These are phyloP conservation scores for Microcebus jonahi DNA, from an alignment of 2,113 vertebrate genomes.

Conservation along the genomic window DNA sequence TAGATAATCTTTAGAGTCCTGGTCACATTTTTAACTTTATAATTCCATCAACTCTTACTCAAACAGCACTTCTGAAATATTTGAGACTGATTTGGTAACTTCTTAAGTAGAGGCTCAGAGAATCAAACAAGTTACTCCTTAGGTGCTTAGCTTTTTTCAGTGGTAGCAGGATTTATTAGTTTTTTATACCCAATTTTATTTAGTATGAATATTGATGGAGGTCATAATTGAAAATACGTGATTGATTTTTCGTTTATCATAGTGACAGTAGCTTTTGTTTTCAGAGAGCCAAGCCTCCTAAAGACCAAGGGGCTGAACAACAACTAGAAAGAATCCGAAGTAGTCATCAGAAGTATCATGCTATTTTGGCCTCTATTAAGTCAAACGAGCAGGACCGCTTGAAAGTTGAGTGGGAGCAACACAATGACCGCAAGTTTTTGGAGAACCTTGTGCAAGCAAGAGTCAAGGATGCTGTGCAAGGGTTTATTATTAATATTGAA, in stretches of 20 bases:
- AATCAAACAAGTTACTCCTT: constrained; percentile 9
- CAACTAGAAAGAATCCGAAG: constrained; percentile 72
- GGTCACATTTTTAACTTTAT: constrained; percentile 1
- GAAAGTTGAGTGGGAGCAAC: constrained; percentile 81
- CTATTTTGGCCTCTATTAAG: constrained; percentile 77
- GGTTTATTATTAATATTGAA: constrained; percentile 80
- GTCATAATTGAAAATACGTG: constrained; percentile 24
- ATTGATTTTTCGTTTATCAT: background rate
- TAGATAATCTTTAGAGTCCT: constrained; percentile 15
- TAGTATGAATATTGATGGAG: background rate
- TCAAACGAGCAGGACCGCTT: constrained; percentile 64
- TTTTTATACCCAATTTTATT: constrained; percentile 34
- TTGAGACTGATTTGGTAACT: constrained; percentile 22
- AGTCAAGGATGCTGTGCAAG: constrained; percentile 78
- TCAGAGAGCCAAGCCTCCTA: constrained; percentile 84
- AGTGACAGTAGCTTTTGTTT: background rate
- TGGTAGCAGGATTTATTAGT: background rate
- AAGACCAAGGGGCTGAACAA: constrained; percentile 49
- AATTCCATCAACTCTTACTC: background rate
- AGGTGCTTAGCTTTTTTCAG: background rate
- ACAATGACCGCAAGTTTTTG: constrained; percentile 77
- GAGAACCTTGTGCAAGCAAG: constrained; percentile 75
- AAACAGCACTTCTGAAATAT: constrained; percentile 19
- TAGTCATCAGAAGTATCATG: constrained; percentile 75
- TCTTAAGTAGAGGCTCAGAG: constrained; percentile 24